phyloP scores from a whole-genome alignment of 2,113 vertebrate genomes.

The Ceyx margarethae region DNA sequence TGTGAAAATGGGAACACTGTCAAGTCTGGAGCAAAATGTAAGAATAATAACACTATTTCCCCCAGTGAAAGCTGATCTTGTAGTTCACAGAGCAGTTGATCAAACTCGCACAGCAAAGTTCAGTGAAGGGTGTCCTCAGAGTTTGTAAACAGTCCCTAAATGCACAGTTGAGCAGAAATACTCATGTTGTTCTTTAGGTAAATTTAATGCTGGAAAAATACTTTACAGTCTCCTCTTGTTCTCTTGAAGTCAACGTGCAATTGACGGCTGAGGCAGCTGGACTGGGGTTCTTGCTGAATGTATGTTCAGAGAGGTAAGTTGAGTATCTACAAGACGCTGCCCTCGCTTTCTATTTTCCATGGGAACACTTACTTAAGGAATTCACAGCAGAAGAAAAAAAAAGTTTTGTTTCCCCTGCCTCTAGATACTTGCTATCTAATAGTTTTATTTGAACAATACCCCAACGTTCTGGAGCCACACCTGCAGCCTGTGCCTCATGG shows the following conservation, averaged over 20 bases:
- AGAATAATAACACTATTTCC: slow-evolving; percentile 55
- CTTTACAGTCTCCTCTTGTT: background rate
- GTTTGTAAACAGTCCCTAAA: slow-evolving; percentile 49
- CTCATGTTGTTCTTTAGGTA: background rate
- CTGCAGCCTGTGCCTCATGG: slow-evolving; percentile 55
- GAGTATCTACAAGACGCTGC: background rate
- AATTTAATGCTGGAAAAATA: background rate
- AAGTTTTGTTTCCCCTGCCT: slow-evolving; percentile 12
- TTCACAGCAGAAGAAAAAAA: background rate
- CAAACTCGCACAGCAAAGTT: background rate
- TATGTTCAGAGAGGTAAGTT: background rate
- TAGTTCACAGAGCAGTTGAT: slow-evolving; percentile 31
- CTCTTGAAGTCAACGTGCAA: background rate
- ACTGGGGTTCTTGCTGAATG: background rate
- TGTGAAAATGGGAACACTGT: slow-evolving; percentile 61
- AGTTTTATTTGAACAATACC: slow-evolving; percentile 37
- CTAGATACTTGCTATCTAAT: slow-evolving; percentile 43
- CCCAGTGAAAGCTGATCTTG: slow-evolving; percentile 51
- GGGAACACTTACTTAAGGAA: background rate
- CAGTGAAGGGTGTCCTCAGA: background rate
- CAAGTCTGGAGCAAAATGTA: slow-evolving; percentile 58
- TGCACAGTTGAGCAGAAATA: background rate
- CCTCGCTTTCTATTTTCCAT: background rate
- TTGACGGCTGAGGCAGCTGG: background rate
- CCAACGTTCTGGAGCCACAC: slow-evolving; percentile 40